Conservation (phyloP, 2,113 vertebrate species). For the Parus major region DNA sequence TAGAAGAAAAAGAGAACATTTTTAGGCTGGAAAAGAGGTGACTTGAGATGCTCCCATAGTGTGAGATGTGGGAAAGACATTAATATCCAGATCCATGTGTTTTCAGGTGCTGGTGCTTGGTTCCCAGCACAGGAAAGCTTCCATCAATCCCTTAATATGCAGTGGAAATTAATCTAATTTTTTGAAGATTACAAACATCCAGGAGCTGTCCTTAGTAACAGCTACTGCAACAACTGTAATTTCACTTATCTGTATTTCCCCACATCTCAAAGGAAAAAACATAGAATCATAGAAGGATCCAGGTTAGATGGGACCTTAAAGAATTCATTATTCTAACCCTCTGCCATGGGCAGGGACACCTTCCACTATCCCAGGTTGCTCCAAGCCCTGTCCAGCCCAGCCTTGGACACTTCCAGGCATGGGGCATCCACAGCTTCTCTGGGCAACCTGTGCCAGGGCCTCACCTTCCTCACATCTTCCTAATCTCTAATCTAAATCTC, state of each 20-base stretch:
- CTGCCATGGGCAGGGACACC: background rate
- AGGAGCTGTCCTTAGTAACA: background rate
- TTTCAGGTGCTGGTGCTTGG: background rate
- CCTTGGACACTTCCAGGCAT: background rate
- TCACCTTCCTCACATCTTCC: background rate
- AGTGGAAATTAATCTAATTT: background rate
- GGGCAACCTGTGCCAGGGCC: background rate
- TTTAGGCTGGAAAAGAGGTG: background rate
- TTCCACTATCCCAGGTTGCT: background rate
- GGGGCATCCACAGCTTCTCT: background rate
- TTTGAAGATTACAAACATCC: background rate
- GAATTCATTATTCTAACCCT: background rate
- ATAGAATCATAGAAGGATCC: background rate
- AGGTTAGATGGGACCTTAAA: background rate
- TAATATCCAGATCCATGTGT: background rate
- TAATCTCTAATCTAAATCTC: background rate
- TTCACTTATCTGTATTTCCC: background rate
- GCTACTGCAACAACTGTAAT: background rate
- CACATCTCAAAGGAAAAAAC: background rate
- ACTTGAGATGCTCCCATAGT: background rate
- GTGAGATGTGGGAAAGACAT: background rate
- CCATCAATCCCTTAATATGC: background rate
- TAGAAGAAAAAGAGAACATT: background rate
- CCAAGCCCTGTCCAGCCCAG: accelerated
- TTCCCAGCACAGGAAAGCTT: background rate